Evolutionary conservation across 2,797 vertebrate genomes (phyloP).

Genomic region (Myripristis jacobus): DNA sequence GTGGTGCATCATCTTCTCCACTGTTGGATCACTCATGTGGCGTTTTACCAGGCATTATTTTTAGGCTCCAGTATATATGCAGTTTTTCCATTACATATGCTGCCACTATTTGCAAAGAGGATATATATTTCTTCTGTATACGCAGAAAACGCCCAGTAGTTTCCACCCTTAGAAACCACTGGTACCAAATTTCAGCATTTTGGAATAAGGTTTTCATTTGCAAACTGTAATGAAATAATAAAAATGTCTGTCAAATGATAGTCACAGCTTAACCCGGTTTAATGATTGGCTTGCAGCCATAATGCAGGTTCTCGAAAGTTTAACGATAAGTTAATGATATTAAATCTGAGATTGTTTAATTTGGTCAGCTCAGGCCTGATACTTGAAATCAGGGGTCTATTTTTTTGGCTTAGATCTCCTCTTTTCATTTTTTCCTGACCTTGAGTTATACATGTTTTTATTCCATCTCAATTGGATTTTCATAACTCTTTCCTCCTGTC

Average conservation of each 20-base stretch:
- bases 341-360: constrained; percentile 22
- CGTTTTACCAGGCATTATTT: constrained; percentile 36
- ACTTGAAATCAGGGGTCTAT: not conserved
- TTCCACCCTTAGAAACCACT: constrained; percentile 29
- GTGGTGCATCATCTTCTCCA: constrained; percentile 21
- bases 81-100: constrained; percentile 17
- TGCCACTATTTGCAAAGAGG: constrained; percentile 39
- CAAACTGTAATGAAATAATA: constrained; percentile 40
- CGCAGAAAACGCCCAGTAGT: constrained; percentile 13
- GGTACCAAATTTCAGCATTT: constrained; percentile 19
- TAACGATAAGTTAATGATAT: constrained; percentile 28
- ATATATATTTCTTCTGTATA: constrained; percentile 23
- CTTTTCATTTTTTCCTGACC: not conserved
- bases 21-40: constrained; percentile 13
- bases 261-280: constrained; percentile 10
- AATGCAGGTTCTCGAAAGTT: constrained; percentile 24
- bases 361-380: constrained; percentile 21
- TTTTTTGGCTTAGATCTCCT: not conserved
- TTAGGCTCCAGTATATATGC: not conserved
- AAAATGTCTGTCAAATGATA: constrained; percentile 42
- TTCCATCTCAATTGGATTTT: not conserved
- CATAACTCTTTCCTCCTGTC: not conserved
- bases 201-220: constrained; percentile 21
- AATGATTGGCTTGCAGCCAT: constrained; percentile 24
- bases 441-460: not conserved